Evolutionary conservation across 2,113 vertebrate genomes (phyloP).

Genomic region (Tragelaphus strepsiceros): DNA sequence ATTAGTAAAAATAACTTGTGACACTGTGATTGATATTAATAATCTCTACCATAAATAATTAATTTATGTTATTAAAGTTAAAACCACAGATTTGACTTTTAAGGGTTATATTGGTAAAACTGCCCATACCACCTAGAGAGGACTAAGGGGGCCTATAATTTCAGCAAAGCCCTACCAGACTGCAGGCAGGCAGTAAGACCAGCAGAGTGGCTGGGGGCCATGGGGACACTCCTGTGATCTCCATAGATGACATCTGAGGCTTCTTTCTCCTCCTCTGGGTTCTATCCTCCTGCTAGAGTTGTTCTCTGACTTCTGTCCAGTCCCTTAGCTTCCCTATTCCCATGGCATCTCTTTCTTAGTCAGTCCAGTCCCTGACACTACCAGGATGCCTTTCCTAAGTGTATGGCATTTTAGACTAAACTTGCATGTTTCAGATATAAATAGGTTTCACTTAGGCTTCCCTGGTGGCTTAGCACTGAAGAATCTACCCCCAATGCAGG

Average conservation of each 20-base stretch:
- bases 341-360: background rate
- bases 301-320: background rate
- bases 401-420: background rate
- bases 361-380: background rate
- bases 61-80: background rate
- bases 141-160: background rate
- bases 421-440: background rate
- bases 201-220: background rate
- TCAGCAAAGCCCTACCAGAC: background rate
- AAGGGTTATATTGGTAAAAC: background rate
- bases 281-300: background rate
- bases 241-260: background rate
- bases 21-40: background rate
- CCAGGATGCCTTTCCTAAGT: background rate
- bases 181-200: background rate
- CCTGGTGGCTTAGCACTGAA: background rate
- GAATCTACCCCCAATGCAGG: background rate
- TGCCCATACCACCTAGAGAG: background rate
- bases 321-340: background rate
- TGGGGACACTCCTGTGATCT: accelerated
- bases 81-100: background rate
- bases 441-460: background rate
- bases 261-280: background rate
- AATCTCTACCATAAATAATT: background rate
- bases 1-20: background rate